Evolutionary conservation across 2,113 vertebrate species (phyloP).

Genomic region (Paradisaea rubra): DNA sequence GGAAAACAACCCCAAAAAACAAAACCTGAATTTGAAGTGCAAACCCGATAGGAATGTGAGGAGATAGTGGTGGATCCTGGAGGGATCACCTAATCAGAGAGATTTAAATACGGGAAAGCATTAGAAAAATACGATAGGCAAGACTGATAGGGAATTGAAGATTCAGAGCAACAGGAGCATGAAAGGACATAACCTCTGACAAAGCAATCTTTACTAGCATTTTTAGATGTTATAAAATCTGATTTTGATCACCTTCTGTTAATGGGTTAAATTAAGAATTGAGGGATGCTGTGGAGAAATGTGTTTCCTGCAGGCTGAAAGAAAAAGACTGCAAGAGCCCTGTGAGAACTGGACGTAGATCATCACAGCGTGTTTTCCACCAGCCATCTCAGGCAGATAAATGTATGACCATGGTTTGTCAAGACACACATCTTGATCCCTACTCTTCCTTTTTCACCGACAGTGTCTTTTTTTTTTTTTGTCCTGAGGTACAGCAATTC

Average conservation of each 20-base stretch:
- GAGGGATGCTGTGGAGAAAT: background rate
- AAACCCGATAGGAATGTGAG: background rate
- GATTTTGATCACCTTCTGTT: background rate
- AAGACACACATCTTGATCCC: background rate
- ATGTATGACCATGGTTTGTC: background rate
- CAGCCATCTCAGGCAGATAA: background rate
- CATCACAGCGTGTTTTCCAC: background rate
- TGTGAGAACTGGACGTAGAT: background rate
- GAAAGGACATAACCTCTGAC: background rate
- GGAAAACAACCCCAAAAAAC: accelerated
- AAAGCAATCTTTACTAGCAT: background rate
- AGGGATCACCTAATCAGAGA: background rate
- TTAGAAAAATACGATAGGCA: background rate
- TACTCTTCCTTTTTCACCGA: background rate
- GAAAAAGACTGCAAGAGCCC: background rate
- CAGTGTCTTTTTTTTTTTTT: background rate
- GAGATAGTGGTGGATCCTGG: background rate
- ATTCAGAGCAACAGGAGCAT: background rate
- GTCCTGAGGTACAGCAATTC: background rate
- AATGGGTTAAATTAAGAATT: background rate
- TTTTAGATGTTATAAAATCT: background rate
- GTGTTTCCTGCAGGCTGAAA: background rate
- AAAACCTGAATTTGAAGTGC: background rate
- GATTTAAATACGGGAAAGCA: background rate
- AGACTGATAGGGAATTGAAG: background rate